Evolutionary conservation across 2,113 vertebrate species (phyloP).

Genomic region (Saimiri boliviensis): DNA sequence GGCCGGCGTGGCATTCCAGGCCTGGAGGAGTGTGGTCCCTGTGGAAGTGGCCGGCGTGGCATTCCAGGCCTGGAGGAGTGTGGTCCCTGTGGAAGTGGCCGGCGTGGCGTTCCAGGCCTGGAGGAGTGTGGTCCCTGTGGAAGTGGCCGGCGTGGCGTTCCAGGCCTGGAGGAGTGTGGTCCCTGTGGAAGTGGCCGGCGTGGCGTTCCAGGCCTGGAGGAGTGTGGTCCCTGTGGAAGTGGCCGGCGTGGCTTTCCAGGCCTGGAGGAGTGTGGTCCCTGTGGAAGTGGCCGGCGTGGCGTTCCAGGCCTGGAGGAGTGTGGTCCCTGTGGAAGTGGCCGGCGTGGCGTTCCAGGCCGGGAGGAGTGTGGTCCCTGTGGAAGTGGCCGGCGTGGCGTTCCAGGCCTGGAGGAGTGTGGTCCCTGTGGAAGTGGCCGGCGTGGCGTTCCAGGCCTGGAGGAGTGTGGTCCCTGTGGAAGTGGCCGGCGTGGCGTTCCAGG

Average conservation of each 20-base stretch:
- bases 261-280: neutral
- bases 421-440: neutral
- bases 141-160: neutral
- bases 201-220: neutral
- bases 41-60: neutral
- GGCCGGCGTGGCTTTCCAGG: neutral
- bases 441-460: neutral
- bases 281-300: neutral
- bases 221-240: neutral
- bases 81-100: neutral
- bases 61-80: neutral
- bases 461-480: neutral
- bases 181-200: neutral
- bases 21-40: neutral
- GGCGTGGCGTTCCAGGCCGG: neutral
- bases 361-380: neutral
- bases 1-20: neutral
- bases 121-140: neutral
- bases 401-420: neutral
- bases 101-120: neutral
- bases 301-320: neutral
- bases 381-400: neutral
- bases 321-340: neutral
- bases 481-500: neutral
- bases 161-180: neutral